These are phyloP conservation scores for Malurus melanocephalus DNA, from an alignment of 2,113 vertebrate genomes.

Conservation along the genomic window DNA sequence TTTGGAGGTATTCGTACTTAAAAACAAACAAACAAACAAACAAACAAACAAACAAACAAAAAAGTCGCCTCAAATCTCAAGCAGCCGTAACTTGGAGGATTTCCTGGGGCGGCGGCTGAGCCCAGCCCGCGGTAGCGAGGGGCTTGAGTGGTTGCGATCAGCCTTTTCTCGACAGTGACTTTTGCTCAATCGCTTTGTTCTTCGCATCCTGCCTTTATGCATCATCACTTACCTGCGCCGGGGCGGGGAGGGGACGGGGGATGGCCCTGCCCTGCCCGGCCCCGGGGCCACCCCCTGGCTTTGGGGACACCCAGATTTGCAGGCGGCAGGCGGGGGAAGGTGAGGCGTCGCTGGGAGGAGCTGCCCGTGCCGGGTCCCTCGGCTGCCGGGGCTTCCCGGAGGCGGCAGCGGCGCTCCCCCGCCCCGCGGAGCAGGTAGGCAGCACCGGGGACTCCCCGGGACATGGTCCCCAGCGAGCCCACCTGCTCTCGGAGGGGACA, in stretches of 20 bases:
- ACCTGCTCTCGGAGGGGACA: no score
- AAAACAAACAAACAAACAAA: not conserved
- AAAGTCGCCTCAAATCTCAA: not conserved
- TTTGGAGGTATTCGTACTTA: accelerated
- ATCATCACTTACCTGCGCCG: not conserved
- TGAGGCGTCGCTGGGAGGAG: not conserved
- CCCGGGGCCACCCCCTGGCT: accelerated
- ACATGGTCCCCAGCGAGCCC: not conserved
- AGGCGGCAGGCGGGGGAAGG: not conserved
- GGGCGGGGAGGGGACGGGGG: not conserved
- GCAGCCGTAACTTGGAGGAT: not conserved
- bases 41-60: not conserved
- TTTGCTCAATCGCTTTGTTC: not conserved
- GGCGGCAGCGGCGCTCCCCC: not conserved
- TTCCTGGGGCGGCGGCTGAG: not conserved
- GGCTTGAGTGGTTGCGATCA: not conserved
- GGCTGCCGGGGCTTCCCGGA: not conserved
- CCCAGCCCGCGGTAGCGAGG: not conserved
- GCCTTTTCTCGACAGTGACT: not conserved
- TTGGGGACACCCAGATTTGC: accelerated
- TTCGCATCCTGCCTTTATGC: not conserved
- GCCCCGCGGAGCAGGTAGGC: not conserved
- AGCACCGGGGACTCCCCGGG: no score
- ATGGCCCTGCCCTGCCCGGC: accelerated
- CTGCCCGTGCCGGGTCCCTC: not conserved